Base-by-base conservation (phyloP, 2,113 vertebrate genomes). In the Oxyura jamaicensis region DNA sequence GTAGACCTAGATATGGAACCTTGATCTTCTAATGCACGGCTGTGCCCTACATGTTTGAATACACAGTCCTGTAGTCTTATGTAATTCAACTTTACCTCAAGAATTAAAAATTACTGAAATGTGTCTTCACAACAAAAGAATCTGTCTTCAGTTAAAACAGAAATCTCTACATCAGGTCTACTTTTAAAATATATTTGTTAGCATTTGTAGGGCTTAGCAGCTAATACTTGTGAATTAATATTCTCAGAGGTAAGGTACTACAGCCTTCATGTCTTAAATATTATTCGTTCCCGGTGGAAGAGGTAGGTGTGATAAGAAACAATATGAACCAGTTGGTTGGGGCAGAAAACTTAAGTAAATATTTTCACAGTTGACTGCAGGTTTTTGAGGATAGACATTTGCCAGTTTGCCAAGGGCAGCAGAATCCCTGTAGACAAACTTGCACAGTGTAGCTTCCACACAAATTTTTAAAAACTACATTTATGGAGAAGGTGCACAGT, bases 301-400 rank as follows among this genome's bases (percentile, higher is more conserved):
- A 71, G 11, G 31, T 44, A 50, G 29, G 53, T 83, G 13, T 67
- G 35, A 55, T 77, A 62, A 88, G 86, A 91, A 67, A 80, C 26
- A 75, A 7, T 71, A 63, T 39, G 72, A 78, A 52, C 67, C 39
- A 56, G 5, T 67, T 67, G 48, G 68, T 59, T 60, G 42, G 11
- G 20, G 35, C 35, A 74, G 74, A 65, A 90, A 78, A 88, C 39
- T 84, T 95, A 55, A 22, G 29, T 77, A 93, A 95, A 75, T 91
- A 90, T 94, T 93, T 91, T 77, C 48, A 85, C 12, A 63, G 76
- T 39, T 88, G 50, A 71, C 29, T 44, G 50, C 33, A 59, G 39
- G 50, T 28, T 94, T 95, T 67, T 88, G 52, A 74, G 60, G 53
- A 60, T 65, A 13, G 46, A 31, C 7, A 29, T 77, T 83, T 86